Evolutionary conservation across 2,113 vertebrate genomes (phyloP), one percentile per base, ranked within the genome.

Genomic region (Cavia aperea): DNA sequence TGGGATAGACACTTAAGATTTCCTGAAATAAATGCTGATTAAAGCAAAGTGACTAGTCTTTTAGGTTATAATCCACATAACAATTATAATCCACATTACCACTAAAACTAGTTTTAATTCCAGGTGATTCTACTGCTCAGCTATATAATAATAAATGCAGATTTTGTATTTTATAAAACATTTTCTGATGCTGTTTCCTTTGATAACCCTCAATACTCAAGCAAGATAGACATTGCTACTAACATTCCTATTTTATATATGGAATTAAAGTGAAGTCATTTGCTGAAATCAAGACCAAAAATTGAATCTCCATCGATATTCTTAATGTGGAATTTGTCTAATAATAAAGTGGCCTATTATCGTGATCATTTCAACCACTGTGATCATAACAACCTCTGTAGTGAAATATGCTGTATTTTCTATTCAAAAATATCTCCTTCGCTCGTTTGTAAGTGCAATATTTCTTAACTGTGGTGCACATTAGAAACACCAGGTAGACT

Each of bases 181-280:
- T 92, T 83, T 91, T 88, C 62, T 94, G 14, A 39, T 90, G 23
- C 51, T 62, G 2, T 90, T 88, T 90, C 16, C 70, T 83, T 90
- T 93, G 43, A 81, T 88, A 36, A 86, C 83, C n/a, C 29, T 88
- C 24, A 90, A 26, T 10, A 94, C 7, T n/a, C 51, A 66, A 13
- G 36, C 49, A n/a, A 94, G 43, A 46, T 93, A 88, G 39, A 10
- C 18, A 63, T 70, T 95, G 31, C 29, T 94, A 16, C 89, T 89
- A 63, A 89, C 31, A 81, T 87, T 94, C 31, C 29, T 90, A n/a
- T 92, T 94, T 92, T 78, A 65, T 83, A 92, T 13, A 18, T 88
- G 91, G 81, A 95, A 78, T 62, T 94, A 14, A 73, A 91, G 36
- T 86, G 70, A 96, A 91, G 46, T 87, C 91, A 85, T 16, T 92